Base-by-base conservation (phyloP, 2,113 vertebrate genomes). In the Lichenostomus cassidix region DNA sequence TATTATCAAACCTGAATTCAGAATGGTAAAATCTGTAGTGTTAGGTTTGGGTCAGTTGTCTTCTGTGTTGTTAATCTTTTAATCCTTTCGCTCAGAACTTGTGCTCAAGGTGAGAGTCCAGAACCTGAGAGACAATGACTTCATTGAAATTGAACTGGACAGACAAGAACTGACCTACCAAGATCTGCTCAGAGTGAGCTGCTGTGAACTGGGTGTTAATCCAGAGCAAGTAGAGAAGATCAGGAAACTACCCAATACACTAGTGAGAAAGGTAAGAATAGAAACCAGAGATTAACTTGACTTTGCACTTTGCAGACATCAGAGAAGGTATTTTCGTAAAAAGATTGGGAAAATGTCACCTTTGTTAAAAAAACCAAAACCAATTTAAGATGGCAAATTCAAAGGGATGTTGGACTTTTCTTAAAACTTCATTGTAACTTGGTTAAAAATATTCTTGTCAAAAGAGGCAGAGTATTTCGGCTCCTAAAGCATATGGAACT, bases 21-120 rank as follows among this genome's bases (percentile, higher is more conserved):
- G 19, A 79, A 59, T 18, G 25, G 23, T 77, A 75, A 58, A 67
- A 63, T 39, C 20, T 65, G 37, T 6, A 83, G 24, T 47, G 41
- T 65, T 65, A 44, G 12, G 6, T 52, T 73, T 68, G 46, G 50
- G 12, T 46, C 53, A 24, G 12, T n/a, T 47, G 29, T 41, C 46
- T 59, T 64, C 35, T 44, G 37, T 68, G 24, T 31, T 62, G 21
- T 29, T 84, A 25, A 71, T 5, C 18, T 50, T 67, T 67, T 33
- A 35, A 75, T 56, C 5, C 41, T 64, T 76, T 56, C 62, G 23
- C 28, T 56, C 79, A 99, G 98, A 99, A 96, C 96, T 99, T 92
- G 99, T 99, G 81, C 96, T 99, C 68, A 99, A 99, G 96, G 98
- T 99, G 93, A 98, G 99, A 69, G 98, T 99, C 87, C 98, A 99